Conservation (phyloP, 2,888 invertebrate genomes). For the Cantharis rufa region DNA sequence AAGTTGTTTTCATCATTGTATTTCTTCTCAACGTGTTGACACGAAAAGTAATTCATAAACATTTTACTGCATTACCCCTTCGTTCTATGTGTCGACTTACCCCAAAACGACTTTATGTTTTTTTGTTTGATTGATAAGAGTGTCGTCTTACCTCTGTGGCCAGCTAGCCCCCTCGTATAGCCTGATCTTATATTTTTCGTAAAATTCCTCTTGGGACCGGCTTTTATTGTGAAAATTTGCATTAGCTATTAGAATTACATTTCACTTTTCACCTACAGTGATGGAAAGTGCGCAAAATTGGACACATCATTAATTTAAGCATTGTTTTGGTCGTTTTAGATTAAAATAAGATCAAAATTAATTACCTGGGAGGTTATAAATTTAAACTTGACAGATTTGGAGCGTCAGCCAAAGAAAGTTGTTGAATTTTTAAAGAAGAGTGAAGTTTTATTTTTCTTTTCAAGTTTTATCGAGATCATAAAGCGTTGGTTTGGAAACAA, state of each 20-base stretch:
- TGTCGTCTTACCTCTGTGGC: neutral
- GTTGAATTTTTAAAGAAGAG: neutral
- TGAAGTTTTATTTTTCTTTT: neutral
- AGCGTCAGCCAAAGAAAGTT: neutral
- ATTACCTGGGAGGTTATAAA: neutral
- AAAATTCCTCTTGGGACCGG: neutral
- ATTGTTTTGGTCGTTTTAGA: neutral
- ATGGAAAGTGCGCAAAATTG: neutral
- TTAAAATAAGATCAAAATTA: neutral
- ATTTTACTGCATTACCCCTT: too few relatives aligned
- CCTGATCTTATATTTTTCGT: neutral
- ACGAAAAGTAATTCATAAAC: too few relatives aligned
- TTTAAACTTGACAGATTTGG: neutral
- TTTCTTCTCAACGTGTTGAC: neutral
- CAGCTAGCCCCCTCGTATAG: too few relatives aligned
- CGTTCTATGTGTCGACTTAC: neutral
- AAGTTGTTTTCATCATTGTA: neutral
- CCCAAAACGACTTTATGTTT: too few relatives aligned
- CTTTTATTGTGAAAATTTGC: neutral
- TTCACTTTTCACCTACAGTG: neutral
- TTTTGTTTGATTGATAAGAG: too few relatives aligned
- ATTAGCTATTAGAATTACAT: neutral
- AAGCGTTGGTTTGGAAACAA: neutral
- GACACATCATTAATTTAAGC: neutral
- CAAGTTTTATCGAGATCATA: neutral